Evolutionary conservation across 64 coral and sea anemone genomes (phyloP).

Genomic region (Stylophora pistillata): DNA sequence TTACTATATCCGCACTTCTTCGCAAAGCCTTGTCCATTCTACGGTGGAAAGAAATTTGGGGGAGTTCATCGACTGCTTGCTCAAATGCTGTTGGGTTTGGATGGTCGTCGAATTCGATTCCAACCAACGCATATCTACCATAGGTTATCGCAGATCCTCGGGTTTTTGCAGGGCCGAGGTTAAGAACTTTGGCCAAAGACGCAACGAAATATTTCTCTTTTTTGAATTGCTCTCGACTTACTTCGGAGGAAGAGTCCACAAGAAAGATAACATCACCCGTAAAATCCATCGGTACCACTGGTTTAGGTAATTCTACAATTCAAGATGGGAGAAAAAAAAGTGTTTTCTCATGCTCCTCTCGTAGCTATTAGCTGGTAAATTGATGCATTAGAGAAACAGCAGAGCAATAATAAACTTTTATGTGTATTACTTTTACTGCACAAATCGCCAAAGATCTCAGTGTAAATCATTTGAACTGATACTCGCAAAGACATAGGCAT

Average conservation of each 20-base stretch:
- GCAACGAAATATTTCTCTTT: slow-evolving; percentile 60
- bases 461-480: too few relatives aligned
- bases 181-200: slow-evolving; percentile 40
- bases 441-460: too few relatives aligned
- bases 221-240: slow-evolving; percentile 27
- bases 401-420: too few relatives aligned
- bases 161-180: slow-evolving; percentile 39
- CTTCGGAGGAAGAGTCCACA: slow-evolving; percentile 58
- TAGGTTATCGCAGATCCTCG: slow-evolving; percentile 61
- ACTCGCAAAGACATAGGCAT: too few relatives aligned
- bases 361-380: too few relatives aligned
- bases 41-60: slow-evolving; percentile 31
- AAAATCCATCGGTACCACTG: slow-evolving; percentile 18
- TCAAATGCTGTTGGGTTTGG: neutral
- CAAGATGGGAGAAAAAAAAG: neutral
- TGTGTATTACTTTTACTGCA: too few relatives aligned
- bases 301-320: neutral
- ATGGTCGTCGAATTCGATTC: slow-evolving; percentile 40
- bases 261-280: slow-evolving; percentile 53
- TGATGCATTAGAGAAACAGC: too few relatives aligned
- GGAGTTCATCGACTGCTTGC: slow-evolving; percentile 38
- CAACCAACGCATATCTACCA: slow-evolving; percentile 2
- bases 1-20: slow-evolving; percentile 28
- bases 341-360: neutral
- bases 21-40: slow-evolving; percentile 72